Evolutionary conservation across 2,888 invertebrate genomes (phyloP).

Genomic region (Helicoverpa assulta): DNA sequence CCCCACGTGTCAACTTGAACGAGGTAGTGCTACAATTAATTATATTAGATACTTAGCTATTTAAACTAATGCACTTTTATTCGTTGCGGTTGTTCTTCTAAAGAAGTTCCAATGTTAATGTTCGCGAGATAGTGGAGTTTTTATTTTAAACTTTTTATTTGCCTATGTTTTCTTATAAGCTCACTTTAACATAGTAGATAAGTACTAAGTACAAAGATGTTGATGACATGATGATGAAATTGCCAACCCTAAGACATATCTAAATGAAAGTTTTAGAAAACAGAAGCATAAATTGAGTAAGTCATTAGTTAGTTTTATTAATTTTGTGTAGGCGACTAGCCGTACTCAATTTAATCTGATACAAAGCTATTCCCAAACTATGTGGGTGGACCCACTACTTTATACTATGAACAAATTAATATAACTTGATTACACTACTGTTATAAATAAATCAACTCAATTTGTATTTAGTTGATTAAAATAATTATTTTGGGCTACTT

Average conservation of each 20-base stretch:
- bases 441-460: conserved; percentile 39
- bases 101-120: too few relatives aligned
- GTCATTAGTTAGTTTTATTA: conserved; percentile 15
- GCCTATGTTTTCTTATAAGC: too few relatives aligned
- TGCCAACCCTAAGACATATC: background rate
- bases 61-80: background rate
- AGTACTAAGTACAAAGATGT: too few relatives aligned
- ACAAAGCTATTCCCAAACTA: conserved; percentile 14
- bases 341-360: conserved; percentile 25
- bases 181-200: too few relatives aligned
- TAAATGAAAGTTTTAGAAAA: conserved; percentile 1
- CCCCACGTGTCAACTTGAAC: conserved; percentile 15
- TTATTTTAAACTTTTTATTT: too few relatives aligned
- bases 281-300: conserved; percentile 1
- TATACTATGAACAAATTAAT: conserved; percentile 11
- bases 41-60: background rate
- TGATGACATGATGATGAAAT: too few relatives aligned
- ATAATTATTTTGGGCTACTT: conserved; percentile 38
- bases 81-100: too few relatives aligned
- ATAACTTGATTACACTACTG: conserved; percentile 24
- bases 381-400: conserved; percentile 33
- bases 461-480: conserved; percentile 34
- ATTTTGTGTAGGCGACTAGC: conserved; percentile 15
- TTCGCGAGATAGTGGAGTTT: too few relatives aligned
- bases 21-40: background rate